Evolutionary conservation across 2,888 invertebrate genomes (phyloP), one percentile per base, ranked within the genome.

Genomic region (Xylophagus ater): DNA sequence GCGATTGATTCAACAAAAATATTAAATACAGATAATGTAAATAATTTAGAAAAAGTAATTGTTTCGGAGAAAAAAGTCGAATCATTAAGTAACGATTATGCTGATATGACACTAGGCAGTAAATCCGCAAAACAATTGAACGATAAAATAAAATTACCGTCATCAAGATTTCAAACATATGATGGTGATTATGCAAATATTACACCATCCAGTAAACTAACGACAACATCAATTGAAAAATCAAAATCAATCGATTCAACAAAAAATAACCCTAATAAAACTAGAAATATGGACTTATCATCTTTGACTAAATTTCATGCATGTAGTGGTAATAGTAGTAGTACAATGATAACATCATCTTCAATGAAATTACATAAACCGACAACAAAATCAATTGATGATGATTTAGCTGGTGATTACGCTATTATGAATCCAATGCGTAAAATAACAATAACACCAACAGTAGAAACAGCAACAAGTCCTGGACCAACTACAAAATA

Each of bases 391-490:
- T 12, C 25, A 26, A 25, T 10, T 9, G 20, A 31, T 13, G 32
- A 30, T n/a, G 30, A 42, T 31, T 13, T 12, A 10, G 18, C 34
- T 10, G 67, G 67, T 37, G 71, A 71, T 51, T 73, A 73, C 55
- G 70, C 72, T 40, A 56, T 68, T 40, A 66, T 73, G 57, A 62
- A 62, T 43, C 59, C 59, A 3, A 19, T 51, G 19, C n/a, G 28
- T 14, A 9, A 30, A 20, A 14, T 34, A 3, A 24, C 20, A 18
- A 32, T 30, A 44, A 25, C 51, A 41, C 15, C 47, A 51, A 14
- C 51, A 52, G 10, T 24, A 28, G 31, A 32, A 20, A 7, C 32
- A 13, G 17, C 38, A 25, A 24, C 40, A 33, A 28, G 17, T 9
- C 17, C 20, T 17, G 14, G 18, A 13, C 25, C 18, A n/a, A 29